These are phyloP conservation scores for Leuctra nigra DNA, from an alignment of 2,888 invertebrate species.

Conservation along the genomic window DNA sequence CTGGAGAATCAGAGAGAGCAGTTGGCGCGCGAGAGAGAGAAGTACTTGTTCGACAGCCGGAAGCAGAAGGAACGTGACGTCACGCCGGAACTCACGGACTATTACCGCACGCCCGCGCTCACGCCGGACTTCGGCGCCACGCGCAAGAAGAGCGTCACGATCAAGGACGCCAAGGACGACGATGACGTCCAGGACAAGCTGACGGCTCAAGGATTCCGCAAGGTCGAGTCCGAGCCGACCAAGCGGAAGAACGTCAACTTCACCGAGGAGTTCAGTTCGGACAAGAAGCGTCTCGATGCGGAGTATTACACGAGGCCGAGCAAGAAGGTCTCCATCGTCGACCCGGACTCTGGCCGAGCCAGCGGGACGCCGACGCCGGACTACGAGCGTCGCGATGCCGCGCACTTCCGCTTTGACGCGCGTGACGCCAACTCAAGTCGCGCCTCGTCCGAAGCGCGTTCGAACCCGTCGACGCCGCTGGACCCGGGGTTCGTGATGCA, in stretches of 20 bases:
- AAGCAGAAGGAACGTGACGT: conserved; percentile 7
- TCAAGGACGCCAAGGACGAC: background rate
- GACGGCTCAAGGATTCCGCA: background rate
- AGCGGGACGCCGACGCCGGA: conserved; percentile 4
- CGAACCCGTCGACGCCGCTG: conserved; percentile 52
- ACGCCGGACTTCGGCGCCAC: background rate
- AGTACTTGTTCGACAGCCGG: conserved; percentile 3
- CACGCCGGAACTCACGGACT: background rate
- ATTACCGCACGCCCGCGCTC: background rate
- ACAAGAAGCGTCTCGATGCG: background rate
- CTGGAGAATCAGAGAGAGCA: conserved; percentile 7
- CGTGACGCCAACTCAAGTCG: conserved; percentile 24
- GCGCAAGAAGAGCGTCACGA: conserved; percentile 10
- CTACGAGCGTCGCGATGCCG: background rate
- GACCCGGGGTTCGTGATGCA: conserved; percentile 65
- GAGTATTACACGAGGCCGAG: background rate
- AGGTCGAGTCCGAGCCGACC: background rate
- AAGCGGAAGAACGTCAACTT: conserved; percentile 1
- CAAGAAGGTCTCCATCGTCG: background rate
- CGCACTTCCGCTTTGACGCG: conserved; percentile 26
- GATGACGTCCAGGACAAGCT: conserved; percentile 2
- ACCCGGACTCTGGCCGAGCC: background rate
- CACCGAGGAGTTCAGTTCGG: background rate
- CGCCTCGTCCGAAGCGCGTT: background rate
- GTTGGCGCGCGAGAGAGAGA: conserved; percentile 1